A percentile compares a stretch with the other conserved stretches of the same genome.
phyloP scores from a whole-genome alignment of 1,140 invertebrate species.

The Polyergus mexicanus region DNA sequence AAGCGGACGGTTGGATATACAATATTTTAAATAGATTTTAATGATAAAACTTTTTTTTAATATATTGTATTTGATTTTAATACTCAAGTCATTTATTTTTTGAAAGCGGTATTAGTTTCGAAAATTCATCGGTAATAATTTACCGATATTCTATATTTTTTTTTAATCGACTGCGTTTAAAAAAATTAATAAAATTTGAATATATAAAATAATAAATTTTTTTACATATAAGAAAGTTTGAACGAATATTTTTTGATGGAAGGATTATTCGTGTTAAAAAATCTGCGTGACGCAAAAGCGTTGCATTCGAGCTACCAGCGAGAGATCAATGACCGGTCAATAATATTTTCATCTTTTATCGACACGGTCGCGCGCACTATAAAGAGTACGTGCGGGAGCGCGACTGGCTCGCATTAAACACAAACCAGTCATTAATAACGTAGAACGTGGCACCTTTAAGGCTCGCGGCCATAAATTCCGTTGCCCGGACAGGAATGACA shows the following conservation, averaged over 20 bases:
- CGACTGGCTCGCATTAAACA: slow-evolving; percentile 47
- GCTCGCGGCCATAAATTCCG: slow-evolving; percentile 68
- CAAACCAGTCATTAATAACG: slow-evolving; percentile 70
- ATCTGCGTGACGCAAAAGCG: background rate
- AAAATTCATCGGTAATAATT: background rate
- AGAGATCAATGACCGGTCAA: slow-evolving; percentile 40
- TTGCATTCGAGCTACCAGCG: slow-evolving; percentile 4
- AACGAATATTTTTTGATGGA: background rate
- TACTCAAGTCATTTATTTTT: background rate
- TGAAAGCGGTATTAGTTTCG: background rate
- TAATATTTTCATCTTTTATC: slow-evolving; percentile 58
- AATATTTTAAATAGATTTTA: background rate
- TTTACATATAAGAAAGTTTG: background rate
- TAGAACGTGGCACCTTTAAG: slow-evolving; percentile 60
- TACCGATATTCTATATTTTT: background rate
- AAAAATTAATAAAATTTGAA: background rate
- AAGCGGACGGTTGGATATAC: background rate
- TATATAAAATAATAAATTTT: background rate
- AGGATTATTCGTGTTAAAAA: slow-evolving; percentile 15
- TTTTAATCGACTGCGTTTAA: background rate
- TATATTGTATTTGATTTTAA: background rate
- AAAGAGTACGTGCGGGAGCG: slow-evolving; percentile 42
- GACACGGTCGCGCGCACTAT: slow-evolving; percentile 15
- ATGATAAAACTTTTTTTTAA: background rate
- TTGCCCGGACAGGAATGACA: slow-evolving; percentile 35